Base-by-base conservation (phyloP, 2,113 vertebrate genomes). In the Motacilla tschutschensis region DNA sequence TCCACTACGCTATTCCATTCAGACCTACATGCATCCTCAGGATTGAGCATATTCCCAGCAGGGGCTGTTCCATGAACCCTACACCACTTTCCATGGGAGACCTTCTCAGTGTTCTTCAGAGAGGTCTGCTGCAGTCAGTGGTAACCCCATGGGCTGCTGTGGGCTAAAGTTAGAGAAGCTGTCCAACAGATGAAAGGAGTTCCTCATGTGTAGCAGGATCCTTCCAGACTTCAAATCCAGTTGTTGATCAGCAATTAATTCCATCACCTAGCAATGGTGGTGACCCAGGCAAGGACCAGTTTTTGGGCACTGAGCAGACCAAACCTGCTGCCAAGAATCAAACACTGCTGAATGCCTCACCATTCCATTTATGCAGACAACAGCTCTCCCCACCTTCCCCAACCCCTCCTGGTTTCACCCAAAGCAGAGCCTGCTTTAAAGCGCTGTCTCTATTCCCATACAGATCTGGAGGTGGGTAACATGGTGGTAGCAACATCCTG, bases 81-180 rank as follows among this genome's bases (percentile, higher is more conserved):
- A 24, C 15, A 35, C 38, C 29, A 21, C 14, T 54, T 51, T 18
- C 35, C 36, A 31, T 0, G 3, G 46, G 43, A 74, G 43, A 57
- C 14, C 46, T 62, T 28, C 38, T 3, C 10, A 8, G 14, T 64
- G 28, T 17, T 5, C 31, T 64, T 44, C 25, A 43, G 38, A n/a
- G 33, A 57, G 57, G 44, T 26, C 14, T 60, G 18, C 46, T 28
- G 17, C 44, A 50, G 38, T 7, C 29, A 29, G 20, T 26, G 25
- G n/a, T 51, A 48, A 24, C 14, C 38, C 4, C 7, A 6, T 4
- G 14, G 33, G 54, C 17, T 79, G 18, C n/a, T 0, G 0, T 36
- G 31, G 54, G 21, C 41, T 54, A 3, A 36, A 14, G 26, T 36
- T 55, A 69, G 36, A 86, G 47, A 29, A 84, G 36, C 6, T 15